Conservation (phyloP, 2,888 invertebrate genomes). For the Agrochola circellaris region DNA sequence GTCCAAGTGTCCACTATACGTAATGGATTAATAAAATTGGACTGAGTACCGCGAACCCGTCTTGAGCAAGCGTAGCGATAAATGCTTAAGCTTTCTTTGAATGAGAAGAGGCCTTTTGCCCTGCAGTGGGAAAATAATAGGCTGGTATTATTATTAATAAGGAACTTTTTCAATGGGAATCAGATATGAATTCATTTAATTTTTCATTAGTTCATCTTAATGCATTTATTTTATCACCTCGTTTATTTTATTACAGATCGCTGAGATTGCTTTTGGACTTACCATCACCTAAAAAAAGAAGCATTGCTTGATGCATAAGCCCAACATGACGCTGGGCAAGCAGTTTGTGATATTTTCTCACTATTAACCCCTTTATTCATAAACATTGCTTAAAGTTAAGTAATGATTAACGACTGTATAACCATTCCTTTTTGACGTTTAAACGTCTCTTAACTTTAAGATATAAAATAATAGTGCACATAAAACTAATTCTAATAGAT, state of each 20-base stretch:
- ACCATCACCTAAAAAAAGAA: background rate
- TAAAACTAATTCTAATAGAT: background rate
- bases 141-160: too few species aligned
- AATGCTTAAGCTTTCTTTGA: background rate
- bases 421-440: too few species aligned
- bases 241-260: background rate
- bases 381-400: too few species aligned
- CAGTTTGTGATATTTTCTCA: background rate
- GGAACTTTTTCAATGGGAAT: background rate
- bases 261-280: too few species aligned
- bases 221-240: too few species aligned
- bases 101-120: background rate
- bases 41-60: too few species aligned
- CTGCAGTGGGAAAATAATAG: background rate
- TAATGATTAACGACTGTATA: too few species aligned
- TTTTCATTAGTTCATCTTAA: background rate
- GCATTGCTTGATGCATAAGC: background rate
- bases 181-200: background rate
- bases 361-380: too few species aligned
- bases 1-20: constrained; percentile 10
- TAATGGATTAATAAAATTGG: background rate
- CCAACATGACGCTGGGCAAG: background rate
- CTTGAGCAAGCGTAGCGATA: background rate
- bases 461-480: background rate
- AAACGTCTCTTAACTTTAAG: too few species aligned